Percentiles rank a stretch among this genome's conserved stretches.
These are phyloP conservation scores for Anolis carolinensis DNA, from an alignment of 2,113 vertebrate species.

Conservation along the genomic window DNA sequence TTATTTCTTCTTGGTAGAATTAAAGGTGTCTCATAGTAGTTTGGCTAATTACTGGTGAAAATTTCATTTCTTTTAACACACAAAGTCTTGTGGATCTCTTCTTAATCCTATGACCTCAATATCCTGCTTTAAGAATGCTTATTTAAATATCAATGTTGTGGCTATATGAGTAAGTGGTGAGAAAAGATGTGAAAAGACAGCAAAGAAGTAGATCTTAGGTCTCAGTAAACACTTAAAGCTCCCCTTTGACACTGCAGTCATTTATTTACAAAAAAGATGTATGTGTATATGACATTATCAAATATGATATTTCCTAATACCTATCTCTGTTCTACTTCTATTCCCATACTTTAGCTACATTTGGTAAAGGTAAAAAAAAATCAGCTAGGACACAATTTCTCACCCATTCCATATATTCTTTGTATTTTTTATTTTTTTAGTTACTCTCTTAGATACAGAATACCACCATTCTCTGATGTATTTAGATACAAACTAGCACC, in stretches of 20 bases:
- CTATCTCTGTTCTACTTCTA: conserved; percentile 30
- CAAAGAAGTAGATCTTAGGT: conserved; percentile 55
- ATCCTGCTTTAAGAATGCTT: conserved; percentile 59
- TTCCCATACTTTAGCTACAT: conserved; percentile 60
- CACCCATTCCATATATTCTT: conserved; percentile 50
- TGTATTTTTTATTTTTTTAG: not conserved
- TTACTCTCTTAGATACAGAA: too few relatives aligned
- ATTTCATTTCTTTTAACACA: conserved; percentile 53
- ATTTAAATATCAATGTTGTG: conserved; percentile 61
- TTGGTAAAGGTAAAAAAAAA: conserved; percentile 61
- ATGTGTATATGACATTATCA: conserved; percentile 51
- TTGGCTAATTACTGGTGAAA: conserved; percentile 55
- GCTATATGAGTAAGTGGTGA: conserved; percentile 50
- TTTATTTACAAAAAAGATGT: conserved; percentile 50
- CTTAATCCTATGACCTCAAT: conserved; percentile 53
- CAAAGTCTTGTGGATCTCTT: conserved; percentile 44
- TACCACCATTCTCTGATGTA: too few relatives aligned
- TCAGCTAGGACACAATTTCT: conserved; percentile 53
- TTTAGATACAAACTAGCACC: conserved; percentile 62
- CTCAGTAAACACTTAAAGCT: conserved; percentile 48
- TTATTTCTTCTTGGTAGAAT: conserved; percentile 8
- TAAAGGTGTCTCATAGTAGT: conserved; percentile 50
- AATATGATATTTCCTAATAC: conserved; percentile 54
- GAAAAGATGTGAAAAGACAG: conserved; percentile 58
- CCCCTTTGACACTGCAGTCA: conserved; percentile 52